These are phyloP conservation scores for Oasisia sp. DNA, from an alignment of 2,888 invertebrate species.

Conservation along the genomic window DNA sequence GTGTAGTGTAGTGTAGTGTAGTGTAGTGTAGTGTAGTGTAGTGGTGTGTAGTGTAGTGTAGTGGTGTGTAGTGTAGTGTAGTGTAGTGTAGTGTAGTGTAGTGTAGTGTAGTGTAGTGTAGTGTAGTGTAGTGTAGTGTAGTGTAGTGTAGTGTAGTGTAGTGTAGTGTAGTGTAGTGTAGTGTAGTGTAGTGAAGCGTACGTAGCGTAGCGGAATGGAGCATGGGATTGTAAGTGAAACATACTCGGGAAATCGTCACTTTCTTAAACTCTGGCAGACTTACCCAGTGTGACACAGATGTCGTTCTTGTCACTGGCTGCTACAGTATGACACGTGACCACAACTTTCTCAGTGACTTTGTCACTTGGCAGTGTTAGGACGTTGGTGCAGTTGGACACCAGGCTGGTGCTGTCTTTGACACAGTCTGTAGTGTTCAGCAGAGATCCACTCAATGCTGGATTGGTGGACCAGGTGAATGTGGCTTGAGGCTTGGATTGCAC, in stretches of 20 bases:
- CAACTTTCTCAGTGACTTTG: not conserved
- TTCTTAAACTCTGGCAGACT: too few species aligned
- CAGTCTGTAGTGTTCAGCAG: not conserved
- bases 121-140: conserved; percentile 22
- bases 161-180: conserved; percentile 25
- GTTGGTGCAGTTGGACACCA: not conserved
- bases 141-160: conserved; percentile 22
- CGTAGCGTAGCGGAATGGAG: too few species aligned
- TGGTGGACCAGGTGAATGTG: not conserved
- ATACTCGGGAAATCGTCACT: too few species aligned
- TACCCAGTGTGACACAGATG: not conserved
- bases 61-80: conserved; percentile 36
- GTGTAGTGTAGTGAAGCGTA: conserved; percentile 32
- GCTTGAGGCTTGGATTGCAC: not conserved
- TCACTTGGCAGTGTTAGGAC: not conserved
- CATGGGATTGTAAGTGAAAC: too few species aligned
- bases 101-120: conserved; percentile 37
- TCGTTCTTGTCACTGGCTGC: not conserved
- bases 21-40: conserved; percentile 21
- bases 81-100: conserved; percentile 35
- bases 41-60: conserved; percentile 24
- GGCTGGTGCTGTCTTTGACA: not conserved
- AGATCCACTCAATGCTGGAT: not conserved
- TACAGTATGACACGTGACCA: not conserved
- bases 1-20: conserved; percentile 37